phyloP scores from a whole-genome alignment of 2,797 vertebrate genomes.

The Melopsittacus undulatus region DNA sequence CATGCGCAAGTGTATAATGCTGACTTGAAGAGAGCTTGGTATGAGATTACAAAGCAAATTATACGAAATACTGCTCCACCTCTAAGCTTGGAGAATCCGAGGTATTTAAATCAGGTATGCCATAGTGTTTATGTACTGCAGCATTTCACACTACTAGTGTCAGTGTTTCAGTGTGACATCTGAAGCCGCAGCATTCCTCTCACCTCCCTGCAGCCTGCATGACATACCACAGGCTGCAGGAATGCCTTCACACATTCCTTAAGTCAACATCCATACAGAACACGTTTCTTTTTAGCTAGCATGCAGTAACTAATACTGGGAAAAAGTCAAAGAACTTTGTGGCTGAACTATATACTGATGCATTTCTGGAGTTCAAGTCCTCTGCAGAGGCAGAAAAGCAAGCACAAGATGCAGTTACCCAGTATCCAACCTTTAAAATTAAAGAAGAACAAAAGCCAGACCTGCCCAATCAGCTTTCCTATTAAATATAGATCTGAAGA shows the following conservation, averaged over 20 bases:
- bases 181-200: neutral
- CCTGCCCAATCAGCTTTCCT: neutral
- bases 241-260: neutral
- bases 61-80: neutral
- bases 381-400: neutral
- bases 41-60: slow-evolving; percentile 16
- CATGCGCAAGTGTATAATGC: neutral
- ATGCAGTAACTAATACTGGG: neutral
- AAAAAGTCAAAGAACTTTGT: neutral
- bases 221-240: neutral
- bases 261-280: neutral
- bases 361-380: neutral
- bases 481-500: neutral
- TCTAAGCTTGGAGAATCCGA: neutral
- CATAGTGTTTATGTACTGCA: neutral
- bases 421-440: neutral
- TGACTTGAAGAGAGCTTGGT: neutral
- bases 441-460: neutral
- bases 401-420: neutral
- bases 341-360: neutral
- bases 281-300: neutral
- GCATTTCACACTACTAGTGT: neutral
- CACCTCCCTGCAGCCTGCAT: neutral
- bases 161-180: neutral
- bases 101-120: neutral